Base-by-base conservation (phyloP, 1,140 invertebrate genomes). In the Caenorhabditis inopinata region DNA sequence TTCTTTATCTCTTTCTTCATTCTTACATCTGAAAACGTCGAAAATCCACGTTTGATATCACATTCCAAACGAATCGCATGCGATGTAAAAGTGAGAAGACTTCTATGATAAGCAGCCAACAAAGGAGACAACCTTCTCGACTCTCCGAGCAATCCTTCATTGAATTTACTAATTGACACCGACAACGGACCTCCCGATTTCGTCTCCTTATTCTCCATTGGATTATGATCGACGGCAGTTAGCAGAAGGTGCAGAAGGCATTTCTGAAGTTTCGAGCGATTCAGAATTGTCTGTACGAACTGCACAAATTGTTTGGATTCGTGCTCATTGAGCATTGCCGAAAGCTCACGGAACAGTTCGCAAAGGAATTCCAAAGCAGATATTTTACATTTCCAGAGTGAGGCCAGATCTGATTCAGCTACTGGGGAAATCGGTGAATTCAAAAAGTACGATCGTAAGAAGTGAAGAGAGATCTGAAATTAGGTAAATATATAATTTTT, bases 201-300 rank as follows among this genome's bases (percentile, higher is more conserved):
- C 38, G 14, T 75, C 68, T 23, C 76, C 35, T 46, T 85, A 87
- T 3, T 16, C 29, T 81, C 74, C 74, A 83, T 84, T 45, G 91
- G 91, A 88, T 91, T 91, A 84, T 92, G 91, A 83, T 92, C 90
- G 2, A 95, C 93, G 27, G 92, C 93, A 7, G 94, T 93, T 14
- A 94, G 91, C 27, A 95, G 89, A 88, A 94, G 94, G 88, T 95
- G 94, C 42, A 96, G 90, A 29, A 94, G 90, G n/a, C 94, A 93
- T 88, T 95, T 95, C 89, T 96, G 94, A 27, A 96, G 91, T 89
- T 95, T 95, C 86, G 94, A 94, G 79, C 93, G 92, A 0, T 91
- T 91, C 81, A 96, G 89, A 78, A 95, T 89, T 89, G 95, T 93
- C 73, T 92, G 92, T 38, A 96, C 92, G 88, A 94, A 96, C 79